A percentile compares a stretch with the other conserved stretches of the same genome.
Conservation (phyloP, 2,888 invertebrate species). For the Euzetes globulus region DNA sequence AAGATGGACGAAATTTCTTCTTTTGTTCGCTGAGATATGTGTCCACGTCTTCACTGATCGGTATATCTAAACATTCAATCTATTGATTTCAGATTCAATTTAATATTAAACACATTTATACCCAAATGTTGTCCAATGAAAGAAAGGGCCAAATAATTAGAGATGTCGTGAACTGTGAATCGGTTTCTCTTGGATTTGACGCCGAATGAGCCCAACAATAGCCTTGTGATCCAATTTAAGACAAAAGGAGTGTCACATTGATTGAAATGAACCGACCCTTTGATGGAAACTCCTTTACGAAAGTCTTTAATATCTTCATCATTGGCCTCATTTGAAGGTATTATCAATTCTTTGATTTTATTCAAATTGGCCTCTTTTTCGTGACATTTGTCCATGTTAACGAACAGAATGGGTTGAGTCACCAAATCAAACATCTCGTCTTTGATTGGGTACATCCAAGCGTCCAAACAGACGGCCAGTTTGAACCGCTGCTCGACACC, state of each 20-base stretch:
- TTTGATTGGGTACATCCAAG: conserved; percentile 58
- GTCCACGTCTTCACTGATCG: conserved; percentile 6
- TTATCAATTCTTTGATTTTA: conserved; percentile 49
- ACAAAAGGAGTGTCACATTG: conserved; percentile 48
- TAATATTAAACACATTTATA: neutral
- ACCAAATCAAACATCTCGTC: conserved; percentile 49
- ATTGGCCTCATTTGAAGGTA: conserved; percentile 2
- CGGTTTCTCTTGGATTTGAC: conserved; percentile 39
- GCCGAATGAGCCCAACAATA: conserved; percentile 41
- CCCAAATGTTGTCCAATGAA: conserved; percentile 44
- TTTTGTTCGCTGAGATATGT: conserved; percentile 26
- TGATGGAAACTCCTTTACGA: conserved; percentile 40
- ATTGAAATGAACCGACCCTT: conserved; percentile 47
- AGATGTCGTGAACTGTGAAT: conserved; percentile 44
- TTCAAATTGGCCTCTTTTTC: conserved; percentile 54
- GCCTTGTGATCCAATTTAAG: conserved; percentile 43
- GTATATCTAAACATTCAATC: conserved; percentile 12
- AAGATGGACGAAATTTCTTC: conserved; percentile 8
- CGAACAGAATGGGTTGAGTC: conserved; percentile 53
- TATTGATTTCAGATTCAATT: neutral
- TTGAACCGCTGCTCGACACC: conserved; percentile 53
- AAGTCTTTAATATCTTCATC: neutral
- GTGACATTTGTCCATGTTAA: conserved; percentile 55
- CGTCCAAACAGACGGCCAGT: conserved; percentile 54
- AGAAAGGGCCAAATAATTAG: conserved; percentile 43